Conservation (phyloP, 2,888 invertebrate genomes). For the Andrena trimmerana region DNA sequence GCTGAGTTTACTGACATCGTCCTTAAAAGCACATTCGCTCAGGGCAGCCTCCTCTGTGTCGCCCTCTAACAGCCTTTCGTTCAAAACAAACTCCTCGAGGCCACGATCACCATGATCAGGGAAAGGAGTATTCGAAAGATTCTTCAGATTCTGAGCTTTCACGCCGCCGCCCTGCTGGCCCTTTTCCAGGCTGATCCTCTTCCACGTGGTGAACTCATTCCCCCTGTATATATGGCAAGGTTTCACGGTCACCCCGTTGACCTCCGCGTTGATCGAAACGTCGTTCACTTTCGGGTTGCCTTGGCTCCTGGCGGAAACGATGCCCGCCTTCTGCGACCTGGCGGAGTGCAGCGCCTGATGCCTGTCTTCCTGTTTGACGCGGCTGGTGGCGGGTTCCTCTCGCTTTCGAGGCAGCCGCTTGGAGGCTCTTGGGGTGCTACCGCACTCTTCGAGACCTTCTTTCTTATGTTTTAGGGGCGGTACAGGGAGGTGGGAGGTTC, state of each 20-base stretch:
- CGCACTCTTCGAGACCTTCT: slow-evolving; percentile 19
- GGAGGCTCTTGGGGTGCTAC: slow-evolving; percentile 4
- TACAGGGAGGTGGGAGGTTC: slow-evolving; percentile 51
- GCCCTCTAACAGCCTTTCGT: neutral
- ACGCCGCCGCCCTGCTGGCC: neutral
- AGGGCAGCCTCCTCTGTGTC: neutral
- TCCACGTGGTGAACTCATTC: slow-evolving; percentile 72
- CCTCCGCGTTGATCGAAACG: slow-evolving; percentile 79
- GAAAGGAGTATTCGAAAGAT: no score
- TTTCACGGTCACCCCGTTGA: slow-evolving; percentile 81
- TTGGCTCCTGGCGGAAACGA: slow-evolving; percentile 64
- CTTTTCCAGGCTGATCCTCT: slow-evolving; percentile 66
- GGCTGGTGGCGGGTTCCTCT: neutral
- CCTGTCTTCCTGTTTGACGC: slow-evolving; percentile 14
- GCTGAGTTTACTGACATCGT: neutral
- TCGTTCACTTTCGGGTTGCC: slow-evolving; percentile 82
- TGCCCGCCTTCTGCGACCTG: slow-evolving; percentile 51
- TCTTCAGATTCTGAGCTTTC: slow-evolving; percentile 6
- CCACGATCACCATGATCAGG: neutral
- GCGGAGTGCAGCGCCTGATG: slow-evolving; percentile 12
- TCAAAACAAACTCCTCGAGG: neutral
- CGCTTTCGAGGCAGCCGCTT: slow-evolving; percentile 8
- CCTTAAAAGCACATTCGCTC: neutral
- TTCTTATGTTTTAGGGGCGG: slow-evolving; percentile 47
- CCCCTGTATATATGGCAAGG: slow-evolving; percentile 67